Percentiles rank a stretch among this genome's conserved stretches.
phyloP scores from a whole-genome alignment of 2,113 vertebrate species.

The Pituophis catenifer region DNA sequence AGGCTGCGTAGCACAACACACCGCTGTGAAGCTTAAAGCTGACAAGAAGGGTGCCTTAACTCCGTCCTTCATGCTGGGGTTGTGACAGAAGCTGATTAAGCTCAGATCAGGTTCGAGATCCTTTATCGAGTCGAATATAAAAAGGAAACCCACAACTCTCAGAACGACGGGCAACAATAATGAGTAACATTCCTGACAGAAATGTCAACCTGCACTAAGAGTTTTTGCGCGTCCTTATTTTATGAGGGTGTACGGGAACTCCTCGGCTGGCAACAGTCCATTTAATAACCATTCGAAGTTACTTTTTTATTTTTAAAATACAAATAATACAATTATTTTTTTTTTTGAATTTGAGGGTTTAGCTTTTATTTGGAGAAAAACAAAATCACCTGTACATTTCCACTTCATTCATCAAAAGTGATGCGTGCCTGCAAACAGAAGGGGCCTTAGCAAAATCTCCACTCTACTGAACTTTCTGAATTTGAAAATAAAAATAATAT shows the following conservation, averaged over 20 bases:
- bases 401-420: not conserved
- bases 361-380: slow-evolving; percentile 51
- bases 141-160: slow-evolving; percentile 4
- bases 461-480: not conserved
- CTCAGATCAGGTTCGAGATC: not conserved
- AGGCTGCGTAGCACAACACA: not conserved
- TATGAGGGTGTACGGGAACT: not conserved
- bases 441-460: slow-evolving; percentile 52
- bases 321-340: no score
- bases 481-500: slow-evolving; percentile 47
- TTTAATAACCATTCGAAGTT: no score
- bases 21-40: not conserved
- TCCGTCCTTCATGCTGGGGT: not conserved
- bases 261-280: no score
- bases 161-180: not conserved
- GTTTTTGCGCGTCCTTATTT: not conserved
- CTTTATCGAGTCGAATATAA: not conserved
- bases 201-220: not conserved
- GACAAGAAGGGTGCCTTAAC: not conserved
- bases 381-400: slow-evolving; percentile 43
- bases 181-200: not conserved
- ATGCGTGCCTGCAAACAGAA: slow-evolving; percentile 39
- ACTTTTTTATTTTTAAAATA: no score
- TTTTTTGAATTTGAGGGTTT: slow-evolving; percentile 10
- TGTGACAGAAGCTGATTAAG: slow-evolving; percentile 3